Conservation (phyloP, 2,113 vertebrate species). For the Donacobius atricapilla region DNA sequence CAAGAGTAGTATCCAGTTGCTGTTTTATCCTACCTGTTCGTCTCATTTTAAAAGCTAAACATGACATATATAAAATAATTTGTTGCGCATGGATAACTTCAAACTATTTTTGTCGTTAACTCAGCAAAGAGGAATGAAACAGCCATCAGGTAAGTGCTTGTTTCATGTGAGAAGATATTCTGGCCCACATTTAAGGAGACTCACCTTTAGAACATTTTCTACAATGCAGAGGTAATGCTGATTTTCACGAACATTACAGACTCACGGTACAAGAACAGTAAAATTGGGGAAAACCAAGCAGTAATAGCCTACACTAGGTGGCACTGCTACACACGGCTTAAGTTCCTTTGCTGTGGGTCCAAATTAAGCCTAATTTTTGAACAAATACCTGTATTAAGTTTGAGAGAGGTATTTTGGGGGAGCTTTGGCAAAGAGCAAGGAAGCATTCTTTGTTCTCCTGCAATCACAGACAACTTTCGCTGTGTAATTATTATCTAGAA, state of each 20-base stretch:
- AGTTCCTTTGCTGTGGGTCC: background rate
- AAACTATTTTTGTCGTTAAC: background rate
- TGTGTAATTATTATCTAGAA: background rate
- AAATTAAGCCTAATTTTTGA: background rate
- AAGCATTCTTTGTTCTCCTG: background rate
- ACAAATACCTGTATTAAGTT: background rate
- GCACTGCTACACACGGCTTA: conserved; percentile 1
- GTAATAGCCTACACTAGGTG: conserved; percentile 35
- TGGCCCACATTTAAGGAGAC: background rate
- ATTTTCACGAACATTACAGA: background rate
- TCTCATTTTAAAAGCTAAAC: background rate
- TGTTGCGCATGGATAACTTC: background rate
- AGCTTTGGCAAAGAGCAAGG: background rate
- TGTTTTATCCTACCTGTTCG: background rate
- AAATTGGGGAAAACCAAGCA: background rate
- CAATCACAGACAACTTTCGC: background rate
- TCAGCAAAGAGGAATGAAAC: background rate
- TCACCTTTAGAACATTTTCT: background rate
- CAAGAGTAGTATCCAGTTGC: background rate
- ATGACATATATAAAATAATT: background rate
- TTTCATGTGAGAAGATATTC: background rate
- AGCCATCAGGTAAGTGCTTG: background rate
- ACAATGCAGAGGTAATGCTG: background rate
- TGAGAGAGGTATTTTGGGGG: background rate
- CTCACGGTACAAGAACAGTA: background rate